Percentiles rank a stretch among this genome's conserved stretches.
Conservation (phyloP, 2,797 vertebrate genomes). For the Heliangelus exortis region DNA sequence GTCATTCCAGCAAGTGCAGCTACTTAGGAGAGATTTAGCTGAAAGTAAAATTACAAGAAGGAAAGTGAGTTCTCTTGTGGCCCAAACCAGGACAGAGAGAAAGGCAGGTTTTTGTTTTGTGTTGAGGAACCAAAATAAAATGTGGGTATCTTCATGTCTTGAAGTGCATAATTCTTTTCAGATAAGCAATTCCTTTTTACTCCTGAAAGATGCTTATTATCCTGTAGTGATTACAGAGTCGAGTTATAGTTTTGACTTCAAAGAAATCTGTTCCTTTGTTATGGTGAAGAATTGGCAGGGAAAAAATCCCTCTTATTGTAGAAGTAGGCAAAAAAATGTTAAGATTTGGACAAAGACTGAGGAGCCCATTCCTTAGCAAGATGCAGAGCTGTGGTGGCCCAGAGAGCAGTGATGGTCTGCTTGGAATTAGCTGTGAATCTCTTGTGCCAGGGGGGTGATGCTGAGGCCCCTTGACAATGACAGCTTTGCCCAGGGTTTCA, state of each 20-base stretch:
- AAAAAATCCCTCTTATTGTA: neutral
- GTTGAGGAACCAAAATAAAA: neutral
- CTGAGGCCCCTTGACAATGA: neutral
- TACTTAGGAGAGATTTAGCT: too few species aligned
- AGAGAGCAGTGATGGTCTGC: neutral
- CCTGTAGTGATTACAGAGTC: neutral
- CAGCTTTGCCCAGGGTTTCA: neutral
- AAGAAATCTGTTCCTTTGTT: neutral
- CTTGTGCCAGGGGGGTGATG: neutral
- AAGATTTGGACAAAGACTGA: neutral
- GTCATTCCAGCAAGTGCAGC: too few species aligned
- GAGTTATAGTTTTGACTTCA: conserved; percentile 29
- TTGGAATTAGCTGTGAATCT: neutral
- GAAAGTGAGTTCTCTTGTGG: too few species aligned
- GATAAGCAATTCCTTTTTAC: neutral
- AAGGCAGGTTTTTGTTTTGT: neutral
- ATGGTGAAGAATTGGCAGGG: neutral
- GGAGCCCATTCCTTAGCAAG: neutral
- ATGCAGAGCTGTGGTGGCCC: neutral
- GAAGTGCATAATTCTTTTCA: neutral
- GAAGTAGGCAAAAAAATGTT: neutral
- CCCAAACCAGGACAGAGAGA: too few species aligned
- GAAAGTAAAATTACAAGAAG: too few species aligned
- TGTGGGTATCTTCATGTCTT: neutral
- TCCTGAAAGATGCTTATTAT: conserved; percentile 9